A percentile compares a stretch with the other conserved stretches of the same genome.
Evolutionary conservation across 2,113 vertebrate genomes (phyloP).

Genomic region (Anoplopoma fimbria): DNA sequence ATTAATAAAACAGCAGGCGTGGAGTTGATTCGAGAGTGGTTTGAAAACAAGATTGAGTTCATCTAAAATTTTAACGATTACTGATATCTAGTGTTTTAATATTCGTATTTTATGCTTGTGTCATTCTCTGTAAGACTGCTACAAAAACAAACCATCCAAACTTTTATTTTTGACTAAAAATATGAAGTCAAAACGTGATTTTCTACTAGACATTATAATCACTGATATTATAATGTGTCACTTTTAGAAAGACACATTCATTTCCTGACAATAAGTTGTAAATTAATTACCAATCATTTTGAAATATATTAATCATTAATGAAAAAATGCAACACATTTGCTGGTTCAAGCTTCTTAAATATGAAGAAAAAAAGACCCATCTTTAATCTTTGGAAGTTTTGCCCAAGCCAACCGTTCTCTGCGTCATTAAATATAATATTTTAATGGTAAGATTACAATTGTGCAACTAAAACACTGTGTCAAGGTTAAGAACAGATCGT

Average conservation of each 20-base stretch:
- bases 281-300: not conserved
- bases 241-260: not conserved
- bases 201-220: not conserved
- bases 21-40: not conserved
- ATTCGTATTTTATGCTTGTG: not conserved
- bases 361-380: too few relatives aligned
- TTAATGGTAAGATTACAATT: too few relatives aligned
- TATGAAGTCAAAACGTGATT: not conserved
- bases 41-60: not conserved
- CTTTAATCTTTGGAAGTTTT: not conserved
- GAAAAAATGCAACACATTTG: not conserved
- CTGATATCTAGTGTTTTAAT: not conserved
- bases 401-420: not conserved
- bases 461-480: too few relatives aligned
- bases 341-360: not conserved
- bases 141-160: not conserved
- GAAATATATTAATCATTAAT: not conserved
- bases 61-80: not conserved
- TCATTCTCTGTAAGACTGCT: not conserved
- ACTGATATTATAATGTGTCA: not conserved
- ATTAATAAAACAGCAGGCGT: slow-evolving; percentile 4
- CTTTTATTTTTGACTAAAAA: not conserved
- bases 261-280: not conserved
- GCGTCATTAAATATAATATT: too few relatives aligned
- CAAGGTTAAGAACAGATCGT: too few relatives aligned